Percentiles rank a stretch among this genome's conserved stretches.
phyloP scores from a whole-genome alignment of 2,113 vertebrate genomes.

The Odontophorus gujanensis region DNA sequence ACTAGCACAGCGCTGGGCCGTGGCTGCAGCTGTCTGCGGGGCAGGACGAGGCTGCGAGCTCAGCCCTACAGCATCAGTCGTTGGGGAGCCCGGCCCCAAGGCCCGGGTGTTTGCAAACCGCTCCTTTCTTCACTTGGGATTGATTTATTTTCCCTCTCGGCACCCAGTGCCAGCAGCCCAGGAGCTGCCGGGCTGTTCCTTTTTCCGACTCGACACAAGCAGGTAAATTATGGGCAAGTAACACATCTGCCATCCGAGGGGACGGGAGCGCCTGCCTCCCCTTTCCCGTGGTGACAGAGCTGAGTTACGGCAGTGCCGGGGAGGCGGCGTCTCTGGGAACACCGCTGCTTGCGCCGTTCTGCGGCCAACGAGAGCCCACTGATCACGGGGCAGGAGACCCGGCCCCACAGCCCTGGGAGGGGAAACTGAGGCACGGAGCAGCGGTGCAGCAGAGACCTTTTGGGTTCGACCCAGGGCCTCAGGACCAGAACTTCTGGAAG shows the following conservation, averaged over 20 bases:
- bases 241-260: not conserved
- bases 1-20: too few species aligned
- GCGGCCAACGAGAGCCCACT: conserved; percentile 6
- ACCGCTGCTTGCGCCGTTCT: conserved; percentile 37
- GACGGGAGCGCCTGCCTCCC: not conserved
- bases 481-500: not conserved
- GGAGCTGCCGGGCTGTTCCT: conserved; percentile 5
- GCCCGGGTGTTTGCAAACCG: fast-evolving
- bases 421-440: not conserved
- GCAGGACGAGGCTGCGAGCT: not conserved
- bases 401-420: not conserved
- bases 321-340: conserved; percentile 48
- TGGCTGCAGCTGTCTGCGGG: not conserved
- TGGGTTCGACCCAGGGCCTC: not conserved
- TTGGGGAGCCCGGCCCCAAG: not conserved
- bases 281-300: not conserved
- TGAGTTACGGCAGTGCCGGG: conserved; percentile 52
- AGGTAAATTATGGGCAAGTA: conserved; percentile 50
- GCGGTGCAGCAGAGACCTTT: fast-evolving
- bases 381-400: not conserved
- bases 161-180: not conserved
- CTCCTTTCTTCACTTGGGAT: not conserved
- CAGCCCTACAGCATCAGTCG: not conserved
- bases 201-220: conserved; percentile 36
- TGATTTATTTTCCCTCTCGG: not conserved